Conservation (phyloP, 2,888 invertebrate genomes). For the Labia minor region DNA sequence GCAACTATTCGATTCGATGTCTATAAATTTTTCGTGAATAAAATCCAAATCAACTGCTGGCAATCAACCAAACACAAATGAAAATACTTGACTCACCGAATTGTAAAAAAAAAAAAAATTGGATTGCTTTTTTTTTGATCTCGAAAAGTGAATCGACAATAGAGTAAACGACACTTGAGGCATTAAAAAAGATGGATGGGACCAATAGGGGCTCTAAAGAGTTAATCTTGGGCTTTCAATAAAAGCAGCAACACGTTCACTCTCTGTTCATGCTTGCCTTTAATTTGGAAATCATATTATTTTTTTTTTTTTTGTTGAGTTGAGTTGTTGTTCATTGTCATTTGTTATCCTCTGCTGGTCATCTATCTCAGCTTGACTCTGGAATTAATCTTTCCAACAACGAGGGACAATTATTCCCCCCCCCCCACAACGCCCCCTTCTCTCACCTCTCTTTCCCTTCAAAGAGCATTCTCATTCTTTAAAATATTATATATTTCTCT, state of each 20-base stretch:
- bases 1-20: too few relatives aligned
- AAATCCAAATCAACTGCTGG: too few relatives aligned
- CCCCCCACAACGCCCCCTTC: too few relatives aligned
- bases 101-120: not conserved
- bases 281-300: slow-evolving; percentile 7
- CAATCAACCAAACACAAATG: too few relatives aligned
- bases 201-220: not conserved
- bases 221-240: not conserved
- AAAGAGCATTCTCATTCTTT: too few relatives aligned
- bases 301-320: not conserved
- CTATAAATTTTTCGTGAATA: too few relatives aligned
- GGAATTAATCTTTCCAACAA: not conserved
- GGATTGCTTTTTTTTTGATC: not conserved
- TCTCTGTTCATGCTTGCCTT: slow-evolving; percentile 3
- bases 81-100: too few relatives aligned
- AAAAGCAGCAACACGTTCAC: slow-evolving; percentile 1
- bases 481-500: too few relatives aligned
- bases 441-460: too few relatives aligned
- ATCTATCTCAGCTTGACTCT: not conserved
- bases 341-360: not conserved
- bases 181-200: slow-evolving; percentile 7
- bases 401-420: too few relatives aligned
- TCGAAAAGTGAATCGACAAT: slow-evolving; percentile 7
- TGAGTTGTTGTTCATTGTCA: not conserved
- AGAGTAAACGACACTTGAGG: slow-evolving; percentile 13